Evolutionary conservation across 2,888 invertebrate species (phyloP), one percentile per base, ranked within the genome.

Genomic region (Tortricodes alternella): DNA sequence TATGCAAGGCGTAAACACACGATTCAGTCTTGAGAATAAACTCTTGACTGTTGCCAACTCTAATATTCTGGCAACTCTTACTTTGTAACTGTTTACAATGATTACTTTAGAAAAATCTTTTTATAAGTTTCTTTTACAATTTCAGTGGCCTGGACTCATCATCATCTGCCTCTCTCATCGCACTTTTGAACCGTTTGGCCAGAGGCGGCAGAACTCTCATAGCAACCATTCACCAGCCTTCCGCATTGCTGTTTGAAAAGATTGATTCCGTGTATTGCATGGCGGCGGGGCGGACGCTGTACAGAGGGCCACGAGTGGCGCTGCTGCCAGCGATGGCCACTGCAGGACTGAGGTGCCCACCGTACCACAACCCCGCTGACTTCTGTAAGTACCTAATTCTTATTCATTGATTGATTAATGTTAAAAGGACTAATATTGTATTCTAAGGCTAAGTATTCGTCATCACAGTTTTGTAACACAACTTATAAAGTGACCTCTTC

Each of bases 291-390:
- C 92, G 94, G 56, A 97, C 96, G 66, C 93, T 98, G 64, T 98
- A 97, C 81, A 93, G 95, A 68, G 98, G 98, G 3, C 92, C 94
- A 0, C 92, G 95, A 0, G 83, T 85, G 15, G 92, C 93, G 27
- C 84, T 99, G 23, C 85, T 98, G 34, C 95, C 97, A 0, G 96
- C 97, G 72, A 88, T 98, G 51, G 91, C 93, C 4, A 92, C 92
- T 7, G 93, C 96, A 29, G 95, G 94, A 9, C 89, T 97, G 8
- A 87, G 92, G 18, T 99, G 98, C 78, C 98, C 98, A 1, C 92
- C 96, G 13, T 98, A 97, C 75, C 98, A 98, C 84, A 98, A 98
- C 81, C 98, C 98, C 0, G 98, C 98, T 7, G 98, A 98, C 89
- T 98, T 96, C 84, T 92, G 98, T 98, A 89, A 94, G 95, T 93